A percentile compares a stretch with the other conserved stretches of the same genome.
Conservation (phyloP, 2,113 vertebrate species). For the Trachemys scripta region DNA sequence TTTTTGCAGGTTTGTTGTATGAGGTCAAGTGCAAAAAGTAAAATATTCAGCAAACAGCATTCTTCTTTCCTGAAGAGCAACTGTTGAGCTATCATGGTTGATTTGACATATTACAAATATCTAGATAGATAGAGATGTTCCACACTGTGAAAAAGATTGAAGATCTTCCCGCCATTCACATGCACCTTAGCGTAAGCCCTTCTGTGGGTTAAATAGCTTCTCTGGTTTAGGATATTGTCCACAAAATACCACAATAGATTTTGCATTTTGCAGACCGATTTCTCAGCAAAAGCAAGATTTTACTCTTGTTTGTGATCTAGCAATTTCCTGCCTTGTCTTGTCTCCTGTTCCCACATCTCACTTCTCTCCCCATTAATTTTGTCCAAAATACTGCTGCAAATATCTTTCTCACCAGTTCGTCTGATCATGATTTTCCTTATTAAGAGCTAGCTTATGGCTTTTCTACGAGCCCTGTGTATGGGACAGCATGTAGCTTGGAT, state of each 20-base stretch:
- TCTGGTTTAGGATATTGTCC: neutral
- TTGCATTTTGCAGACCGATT: neutral
- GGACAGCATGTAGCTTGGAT: neutral
- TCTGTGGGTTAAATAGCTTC: neutral
- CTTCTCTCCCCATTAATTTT: neutral
- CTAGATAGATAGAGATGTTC: neutral
- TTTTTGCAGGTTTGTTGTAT: neutral
- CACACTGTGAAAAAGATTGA: neutral
- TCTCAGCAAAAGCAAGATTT: neutral
- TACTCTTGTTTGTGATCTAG: neutral
- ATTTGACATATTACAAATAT: neutral
- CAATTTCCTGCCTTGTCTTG: neutral
- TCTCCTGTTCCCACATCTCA: neutral
- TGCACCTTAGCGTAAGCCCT: neutral
- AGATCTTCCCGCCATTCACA: neutral
- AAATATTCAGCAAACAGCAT: neutral
- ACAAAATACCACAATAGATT: neutral
- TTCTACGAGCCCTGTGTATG: neutral
- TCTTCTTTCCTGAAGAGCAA: constrained; percentile 4
- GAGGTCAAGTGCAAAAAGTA: neutral
- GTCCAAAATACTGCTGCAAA: neutral
- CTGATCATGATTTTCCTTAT: neutral
- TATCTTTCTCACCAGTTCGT: neutral
- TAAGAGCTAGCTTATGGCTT: neutral
- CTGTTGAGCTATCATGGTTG: neutral